Evolutionary conservation across 2,888 invertebrate genomes (phyloP).

Genomic region (Caenorhabditis imperialis): DNA sequence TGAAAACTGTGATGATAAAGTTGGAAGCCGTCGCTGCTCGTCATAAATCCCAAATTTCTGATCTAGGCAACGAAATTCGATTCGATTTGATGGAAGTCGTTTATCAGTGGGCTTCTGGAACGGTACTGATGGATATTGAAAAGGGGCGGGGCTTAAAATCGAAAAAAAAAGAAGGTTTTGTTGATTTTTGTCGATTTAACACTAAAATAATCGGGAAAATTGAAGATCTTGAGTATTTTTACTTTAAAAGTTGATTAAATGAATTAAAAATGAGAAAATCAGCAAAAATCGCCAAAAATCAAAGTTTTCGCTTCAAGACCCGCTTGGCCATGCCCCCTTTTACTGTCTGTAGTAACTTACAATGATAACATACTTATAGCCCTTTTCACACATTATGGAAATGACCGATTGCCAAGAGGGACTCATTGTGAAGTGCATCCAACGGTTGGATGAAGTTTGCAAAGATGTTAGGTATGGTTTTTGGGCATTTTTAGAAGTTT

Average conservation of each 20-base stretch:
- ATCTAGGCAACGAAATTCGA: conserved; percentile 81
- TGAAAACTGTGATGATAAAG: conserved; percentile 75
- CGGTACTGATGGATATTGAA: conserved; percentile 81
- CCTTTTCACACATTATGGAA: conserved; percentile 93
- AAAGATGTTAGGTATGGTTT: conserved; percentile 85
- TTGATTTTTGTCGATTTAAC: too few species aligned
- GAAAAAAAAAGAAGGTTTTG: neutral
- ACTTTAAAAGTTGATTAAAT: too few species aligned
- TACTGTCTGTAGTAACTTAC: too few species aligned
- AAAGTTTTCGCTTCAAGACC: too few species aligned
- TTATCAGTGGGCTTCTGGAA: conserved; percentile 94
- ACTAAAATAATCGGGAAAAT: too few species aligned
- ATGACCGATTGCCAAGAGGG: conserved; percentile 96
- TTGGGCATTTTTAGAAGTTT: too few species aligned
- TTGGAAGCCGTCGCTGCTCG: conserved; percentile 49
- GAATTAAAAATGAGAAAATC: too few species aligned
- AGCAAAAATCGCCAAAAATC: too few species aligned
- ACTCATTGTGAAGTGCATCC: conserved; percentile 95
- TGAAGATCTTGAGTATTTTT: too few species aligned
- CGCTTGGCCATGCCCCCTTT: too few species aligned
- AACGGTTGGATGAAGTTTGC: conserved; percentile 92
- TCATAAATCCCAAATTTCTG: conserved; percentile 34
- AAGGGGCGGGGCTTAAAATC: neutral
- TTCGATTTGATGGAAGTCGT: conserved; percentile 94
- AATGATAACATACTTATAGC: too few species aligned